Base-by-base conservation (phyloP, 2,113 vertebrate genomes). In the Furnarius figulus region DNA sequence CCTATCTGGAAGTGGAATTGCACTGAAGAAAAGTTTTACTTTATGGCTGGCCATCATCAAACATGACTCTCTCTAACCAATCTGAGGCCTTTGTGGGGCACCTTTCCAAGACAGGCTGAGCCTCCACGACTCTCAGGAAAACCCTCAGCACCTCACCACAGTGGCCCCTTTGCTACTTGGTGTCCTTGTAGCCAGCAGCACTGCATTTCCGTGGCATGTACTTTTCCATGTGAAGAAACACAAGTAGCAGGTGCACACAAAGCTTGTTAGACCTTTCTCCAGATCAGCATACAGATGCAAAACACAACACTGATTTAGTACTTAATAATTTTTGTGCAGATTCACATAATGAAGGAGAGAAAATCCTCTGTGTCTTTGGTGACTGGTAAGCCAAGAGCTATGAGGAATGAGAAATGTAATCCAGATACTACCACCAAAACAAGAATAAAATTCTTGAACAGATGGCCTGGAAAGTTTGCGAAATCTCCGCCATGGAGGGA, bases 391-490 rank as follows among this genome's bases (percentile, higher is more conserved):
- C 62, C 66, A 85, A 70, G 40, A 78, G 25, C 58, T 73, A 63
- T 17, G 14, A 87, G 20, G 40, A 91, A 76, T 62, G 46, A 86
- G 42, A 93, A 84, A 85, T 39, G 22, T 20, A 86, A 86, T 47
- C 24, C 76, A 81, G n/a, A 72, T 50, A 72, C 40, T 61, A 59
- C 9, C 44, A 82, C 9, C 35, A 87, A 92, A 78, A 40, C 49
- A 90, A 87, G 14, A 65, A 33, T 40, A 65, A 92, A 92, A 78
- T 89, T 93, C 73, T 78, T 56, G 61, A 89, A 63, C 70, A 94
- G 91, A 78, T 78, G 80, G 68, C 28, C 87, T 81, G 80, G 77
- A 91, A 95, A 91, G 86, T 90, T 91, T 85, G 56, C 81, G 89
- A 92, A 89, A 72, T 82, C 80, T 96, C 65, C 61, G 59, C 63